These are phyloP conservation scores for Drosophila ogumai DNA, from an alignment of 1,140 invertebrate genomes.

Conservation along the genomic window DNA sequence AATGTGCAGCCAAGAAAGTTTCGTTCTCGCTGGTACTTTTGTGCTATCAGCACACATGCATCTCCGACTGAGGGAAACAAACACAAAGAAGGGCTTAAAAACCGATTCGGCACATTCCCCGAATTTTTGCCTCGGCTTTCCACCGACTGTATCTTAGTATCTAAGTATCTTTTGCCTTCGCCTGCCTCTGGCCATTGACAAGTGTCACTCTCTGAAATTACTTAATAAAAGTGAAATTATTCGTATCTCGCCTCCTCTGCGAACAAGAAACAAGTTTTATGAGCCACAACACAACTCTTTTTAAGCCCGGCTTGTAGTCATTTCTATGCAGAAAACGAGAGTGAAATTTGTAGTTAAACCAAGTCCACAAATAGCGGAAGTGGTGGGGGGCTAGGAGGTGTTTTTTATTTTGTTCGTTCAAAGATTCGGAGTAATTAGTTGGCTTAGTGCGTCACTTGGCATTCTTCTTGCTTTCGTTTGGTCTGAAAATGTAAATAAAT, in stretches of 20 bases:
- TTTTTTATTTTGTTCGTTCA: neutral
- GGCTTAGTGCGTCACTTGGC: constrained; percentile 2
- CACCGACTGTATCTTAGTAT: constrained; percentile 14
- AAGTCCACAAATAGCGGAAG: constrained; percentile 23
- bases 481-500: neutral
- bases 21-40: constrained; percentile 45
- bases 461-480: constrained; percentile 34
- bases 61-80: neutral
- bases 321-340: constrained; percentile 75
- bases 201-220: constrained; percentile 73
- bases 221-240: constrained; percentile 83
- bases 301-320: constrained; percentile 6
- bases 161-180: constrained; percentile 4
- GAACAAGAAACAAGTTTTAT: constrained; percentile 62
- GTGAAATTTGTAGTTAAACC: constrained; percentile 63
- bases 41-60: constrained; percentile 39
- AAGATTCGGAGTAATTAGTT: constrained; percentile 23
- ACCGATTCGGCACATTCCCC: constrained; percentile 42
- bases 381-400: neutral
- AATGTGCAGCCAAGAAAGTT: constrained; percentile 75
- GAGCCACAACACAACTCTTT: constrained; percentile 16
- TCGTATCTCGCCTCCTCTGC: constrained; percentile 28
- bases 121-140: constrained; percentile 34
- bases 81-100: neutral
- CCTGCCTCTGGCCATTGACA: constrained; percentile 41